A percentile compares a stretch with the other conserved stretches of the same genome.
Conservation (phyloP, 2,888 invertebrate species). For the Malacosoma neustria region DNA sequence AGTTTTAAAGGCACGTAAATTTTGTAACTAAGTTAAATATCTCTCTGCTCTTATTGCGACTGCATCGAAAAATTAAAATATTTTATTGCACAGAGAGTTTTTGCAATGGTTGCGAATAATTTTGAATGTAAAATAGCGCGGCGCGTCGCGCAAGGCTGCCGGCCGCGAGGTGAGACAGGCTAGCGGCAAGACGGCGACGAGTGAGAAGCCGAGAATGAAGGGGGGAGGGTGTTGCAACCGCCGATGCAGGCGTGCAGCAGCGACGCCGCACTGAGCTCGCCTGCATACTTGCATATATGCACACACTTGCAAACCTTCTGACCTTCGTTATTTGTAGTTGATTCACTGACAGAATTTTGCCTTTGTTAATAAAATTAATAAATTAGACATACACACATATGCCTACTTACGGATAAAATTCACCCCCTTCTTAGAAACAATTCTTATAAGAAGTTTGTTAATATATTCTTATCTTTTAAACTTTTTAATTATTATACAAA, state of each 20-base stretch:
- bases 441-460: too few species aligned
- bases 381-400: constrained; percentile 19
- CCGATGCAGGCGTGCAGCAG: constrained; percentile 75
- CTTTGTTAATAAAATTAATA: constrained; percentile 55
- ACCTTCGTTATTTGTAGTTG: constrained; percentile 69
- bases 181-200: constrained; percentile 72
- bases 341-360: constrained; percentile 55
- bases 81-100: constrained; percentile 73
- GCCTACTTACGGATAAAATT: too few species aligned
- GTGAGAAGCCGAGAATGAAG: constrained; percentile 71
- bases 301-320: constrained; percentile 64
- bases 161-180: constrained; percentile 75
- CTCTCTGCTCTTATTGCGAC: constrained; percentile 61
- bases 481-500: too few species aligned
- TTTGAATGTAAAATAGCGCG: constrained; percentile 74
- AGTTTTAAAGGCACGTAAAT: constrained; percentile 64
- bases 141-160: constrained; percentile 75
- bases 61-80: constrained; percentile 50
- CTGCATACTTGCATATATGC: constrained; percentile 72
- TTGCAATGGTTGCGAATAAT: constrained; percentile 74
- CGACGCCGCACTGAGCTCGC: constrained; percentile 71
- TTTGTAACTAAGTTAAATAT: constrained; percentile 25
- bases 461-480: too few species aligned
- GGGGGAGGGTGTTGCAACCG: constrained; percentile 74
- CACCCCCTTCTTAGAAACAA: too few species aligned